Evolutionary conservation across 1,140 invertebrate genomes (phyloP).

Genomic region (Colletes latitarsis): DNA sequence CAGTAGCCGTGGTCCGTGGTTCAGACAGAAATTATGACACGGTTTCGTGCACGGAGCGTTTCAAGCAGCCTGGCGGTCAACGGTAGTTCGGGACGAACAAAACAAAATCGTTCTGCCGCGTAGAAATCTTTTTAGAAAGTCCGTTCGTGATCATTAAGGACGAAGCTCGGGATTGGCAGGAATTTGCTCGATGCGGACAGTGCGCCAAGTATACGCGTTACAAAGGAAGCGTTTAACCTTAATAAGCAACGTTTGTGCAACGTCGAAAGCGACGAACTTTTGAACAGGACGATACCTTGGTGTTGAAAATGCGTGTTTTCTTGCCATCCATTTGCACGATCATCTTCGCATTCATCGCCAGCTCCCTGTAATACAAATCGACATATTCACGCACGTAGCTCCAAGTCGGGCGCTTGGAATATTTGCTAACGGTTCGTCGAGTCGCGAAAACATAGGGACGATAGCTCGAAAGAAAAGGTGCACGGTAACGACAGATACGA

Average conservation of each 20-base stretch:
- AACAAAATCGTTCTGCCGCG: slow-evolving; percentile 3
- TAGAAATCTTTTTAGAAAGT: slow-evolving; percentile 63
- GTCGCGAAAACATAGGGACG: too few species aligned
- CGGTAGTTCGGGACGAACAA: neutral
- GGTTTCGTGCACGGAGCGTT: slow-evolving; percentile 1
- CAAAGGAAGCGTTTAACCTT: slow-evolving; percentile 4
- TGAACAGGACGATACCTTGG: slow-evolving; percentile 83
- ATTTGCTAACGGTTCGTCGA: neutral
- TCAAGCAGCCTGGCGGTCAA: slow-evolving; percentile 19
- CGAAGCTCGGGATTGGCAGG: slow-evolving; percentile 19
- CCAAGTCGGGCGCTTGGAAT: neutral
- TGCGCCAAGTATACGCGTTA: neutral
- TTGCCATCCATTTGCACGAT: slow-evolving; percentile 94
- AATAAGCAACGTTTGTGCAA: neutral
- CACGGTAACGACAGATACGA: neutral
- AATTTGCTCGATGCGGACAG: neutral
- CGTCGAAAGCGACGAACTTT: neutral
- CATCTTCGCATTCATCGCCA: slow-evolving; percentile 90
- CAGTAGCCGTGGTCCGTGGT: slow-evolving; percentile 24
- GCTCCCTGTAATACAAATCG: slow-evolving; percentile 85
- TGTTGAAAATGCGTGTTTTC: slow-evolving; percentile 90
- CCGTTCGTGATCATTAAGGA: slow-evolving; percentile 46
- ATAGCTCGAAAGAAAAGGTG: neutral
- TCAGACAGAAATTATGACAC: slow-evolving; percentile 34
- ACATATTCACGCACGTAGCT: slow-evolving; percentile 51